Percentiles rank a stretch among this genome's conserved stretches.
Conservation (phyloP, 2,113 vertebrate species). For the Ploceus nigricollis region DNA sequence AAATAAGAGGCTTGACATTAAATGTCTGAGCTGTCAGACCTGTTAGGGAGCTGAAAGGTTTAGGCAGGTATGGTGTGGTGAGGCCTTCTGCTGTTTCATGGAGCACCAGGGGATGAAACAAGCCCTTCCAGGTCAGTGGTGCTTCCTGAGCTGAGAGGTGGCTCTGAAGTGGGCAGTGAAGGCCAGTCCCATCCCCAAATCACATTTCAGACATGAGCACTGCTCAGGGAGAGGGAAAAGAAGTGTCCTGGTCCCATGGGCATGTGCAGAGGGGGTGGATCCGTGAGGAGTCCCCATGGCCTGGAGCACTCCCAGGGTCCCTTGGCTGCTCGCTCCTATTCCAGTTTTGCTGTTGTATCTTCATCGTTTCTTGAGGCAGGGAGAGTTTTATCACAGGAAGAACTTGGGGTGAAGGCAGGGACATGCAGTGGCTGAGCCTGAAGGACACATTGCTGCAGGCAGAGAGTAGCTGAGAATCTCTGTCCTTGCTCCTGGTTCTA, state of each 20-base stretch:
- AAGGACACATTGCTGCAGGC: background rate
- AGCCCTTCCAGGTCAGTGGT: rapidly evolving
- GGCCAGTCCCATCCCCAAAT: background rate
- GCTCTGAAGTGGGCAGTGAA: background rate
- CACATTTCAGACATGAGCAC: background rate
- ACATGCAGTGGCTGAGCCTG: background rate
- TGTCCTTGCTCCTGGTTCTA: background rate
- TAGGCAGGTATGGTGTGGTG: background rate
- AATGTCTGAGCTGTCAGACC: background rate
- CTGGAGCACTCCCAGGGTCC: background rate
- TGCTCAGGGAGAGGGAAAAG: background rate
- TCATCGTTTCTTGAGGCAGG: background rate
- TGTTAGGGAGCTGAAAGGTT: background rate
- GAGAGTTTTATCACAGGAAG: background rate
- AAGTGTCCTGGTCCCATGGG: background rate
- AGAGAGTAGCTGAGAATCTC: background rate
- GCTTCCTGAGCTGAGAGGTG: background rate
- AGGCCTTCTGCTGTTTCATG: background rate
- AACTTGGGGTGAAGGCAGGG: background rate
- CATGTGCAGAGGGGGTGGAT: background rate
- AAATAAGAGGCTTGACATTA: background rate
- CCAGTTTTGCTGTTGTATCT: background rate
- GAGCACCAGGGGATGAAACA: background rate
- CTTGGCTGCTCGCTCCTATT: background rate
- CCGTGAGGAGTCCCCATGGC: rapidly evolving